Evolutionary conservation across 2,888 invertebrate species (phyloP), one percentile per base, ranked within the genome.

Genomic region (Pandemis corylana): DNA sequence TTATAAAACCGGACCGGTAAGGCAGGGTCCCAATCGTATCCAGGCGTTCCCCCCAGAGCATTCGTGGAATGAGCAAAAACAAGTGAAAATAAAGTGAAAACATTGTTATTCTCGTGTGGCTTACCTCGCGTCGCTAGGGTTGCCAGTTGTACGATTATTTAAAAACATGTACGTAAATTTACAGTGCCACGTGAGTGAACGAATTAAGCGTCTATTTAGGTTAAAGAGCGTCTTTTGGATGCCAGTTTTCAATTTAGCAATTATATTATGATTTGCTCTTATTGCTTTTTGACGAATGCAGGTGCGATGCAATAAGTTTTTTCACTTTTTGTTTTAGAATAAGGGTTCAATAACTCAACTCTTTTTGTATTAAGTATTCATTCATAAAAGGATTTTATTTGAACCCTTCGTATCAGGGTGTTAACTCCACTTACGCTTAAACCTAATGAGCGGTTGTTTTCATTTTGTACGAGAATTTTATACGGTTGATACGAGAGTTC

Each of bases 81-180:
- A 89, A 89, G 87, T 87, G 88, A 87, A 89, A 91, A 92, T 90
- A 90, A 90, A 92, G 89, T 89, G 90, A 89, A 90, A 92, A 92
- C 88, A 89, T 89, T 90, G 89, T 91, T 91, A 89, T 89, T 90
- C 89, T 89, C 88, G 84, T 87, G 91, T 91, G 90, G 89, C 89
- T 92, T 90, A 90, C 89, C 84, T 85, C 84, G 82, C 84, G 84
- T 84, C 83, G 84, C 88, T 42, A 42, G 42, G 62, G 59, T 59
- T 59, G 59, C 59, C 59, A 59, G 59, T 20, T 59, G 59, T 12
- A 12, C 12, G 59, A 20, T 4, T 59, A 28, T 59, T 59, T 28
- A 2, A 10, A 12, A 28, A 59, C 59, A 10, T 59, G 59, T 59
- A 12, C 20, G 13, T 9, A 6, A 15, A n/a, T 53, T 53, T 2